A percentile compares a stretch with the other conserved stretches of the same genome.
phyloP scores from a whole-genome alignment of 2,888 invertebrate species.

The Erebia ligea region DNA sequence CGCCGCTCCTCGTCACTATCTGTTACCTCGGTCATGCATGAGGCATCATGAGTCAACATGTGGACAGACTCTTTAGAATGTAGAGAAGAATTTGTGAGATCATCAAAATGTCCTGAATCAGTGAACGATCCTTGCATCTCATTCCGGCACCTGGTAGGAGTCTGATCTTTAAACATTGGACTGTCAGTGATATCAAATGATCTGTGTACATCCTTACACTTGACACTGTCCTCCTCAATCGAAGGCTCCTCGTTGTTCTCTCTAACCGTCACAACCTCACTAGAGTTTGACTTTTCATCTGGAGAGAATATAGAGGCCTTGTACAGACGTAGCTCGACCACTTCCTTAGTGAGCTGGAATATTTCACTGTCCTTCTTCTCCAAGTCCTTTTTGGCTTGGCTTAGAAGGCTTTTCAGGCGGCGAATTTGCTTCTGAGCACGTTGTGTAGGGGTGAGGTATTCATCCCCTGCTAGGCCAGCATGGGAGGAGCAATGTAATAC shows the following conservation, averaged over 20 bases:
- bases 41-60: slow-evolving; percentile 80
- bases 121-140: slow-evolving; percentile 91
- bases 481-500: slow-evolving; percentile 93
- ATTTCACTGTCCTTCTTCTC: slow-evolving; percentile 93
- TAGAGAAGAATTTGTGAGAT: slow-evolving; percentile 89
- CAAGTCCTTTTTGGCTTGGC: slow-evolving; percentile 89
- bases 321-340: slow-evolving; percentile 90
- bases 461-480: slow-evolving; percentile 89
- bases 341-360: slow-evolving; percentile 88
- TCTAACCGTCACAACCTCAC: slow-evolving; percentile 88
- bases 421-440: slow-evolving; percentile 91
- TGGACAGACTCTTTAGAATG: slow-evolving; percentile 90
- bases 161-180: slow-evolving; percentile 73
- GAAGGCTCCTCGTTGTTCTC: slow-evolving; percentile 84
- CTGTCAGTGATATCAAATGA: slow-evolving; percentile 78
- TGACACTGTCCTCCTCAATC: slow-evolving; percentile 63
- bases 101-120: slow-evolving; percentile 94
- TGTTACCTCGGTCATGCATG: slow-evolving; percentile 77
- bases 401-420: slow-evolving; percentile 87
- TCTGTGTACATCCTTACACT: slow-evolving; percentile 70
- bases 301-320: slow-evolving; percentile 91
- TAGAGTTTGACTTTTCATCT: slow-evolving; percentile 90
- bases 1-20: slow-evolving; percentile 86
- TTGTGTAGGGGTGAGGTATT: slow-evolving; percentile 95
- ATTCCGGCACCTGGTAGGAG: slow-evolving; percentile 73